phyloP scores from a whole-genome alignment of 2,113 vertebrate species.

The Oreochromis aureus region DNA sequence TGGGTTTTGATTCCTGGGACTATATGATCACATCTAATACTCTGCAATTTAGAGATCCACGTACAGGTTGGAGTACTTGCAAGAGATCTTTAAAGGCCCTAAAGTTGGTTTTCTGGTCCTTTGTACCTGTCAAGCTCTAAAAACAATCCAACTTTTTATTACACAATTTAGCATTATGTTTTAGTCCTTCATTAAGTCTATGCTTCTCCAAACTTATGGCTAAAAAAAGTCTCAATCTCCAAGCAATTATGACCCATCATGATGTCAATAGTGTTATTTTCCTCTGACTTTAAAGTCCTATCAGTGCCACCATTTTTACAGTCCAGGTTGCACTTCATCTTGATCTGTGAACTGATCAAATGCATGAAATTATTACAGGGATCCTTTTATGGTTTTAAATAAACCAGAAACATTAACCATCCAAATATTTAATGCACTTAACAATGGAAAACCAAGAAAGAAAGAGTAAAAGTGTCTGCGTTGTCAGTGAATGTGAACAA shows the following conservation, averaged over 20 bases:
- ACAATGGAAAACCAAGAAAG: neutral
- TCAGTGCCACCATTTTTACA: neutral
- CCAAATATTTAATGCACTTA: neutral
- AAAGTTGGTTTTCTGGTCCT: neutral
- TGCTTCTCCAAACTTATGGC: neutral
- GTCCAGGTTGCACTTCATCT: neutral
- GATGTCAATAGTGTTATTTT: neutral
- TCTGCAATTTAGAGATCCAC: neutral
- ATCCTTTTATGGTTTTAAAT: neutral
- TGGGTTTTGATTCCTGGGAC: neutral
- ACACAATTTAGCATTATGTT: neutral
- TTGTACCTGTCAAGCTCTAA: neutral
- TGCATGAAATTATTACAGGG: neutral
- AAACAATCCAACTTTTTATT: neutral
- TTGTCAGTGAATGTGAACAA: slow-evolving; percentile 9
- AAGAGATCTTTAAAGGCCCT: neutral
- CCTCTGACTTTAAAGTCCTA: neutral
- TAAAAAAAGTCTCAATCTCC: neutral
- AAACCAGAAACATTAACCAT: neutral
- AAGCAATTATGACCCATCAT: neutral
- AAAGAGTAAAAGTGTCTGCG: neutral
- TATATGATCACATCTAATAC: neutral
- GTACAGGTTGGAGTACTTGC: neutral
- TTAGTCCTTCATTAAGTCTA: neutral
- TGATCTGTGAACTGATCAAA: neutral